These are phyloP conservation scores for Psittacara wagleri DNA, from an alignment of 2,113 vertebrate genomes.

Conservation along the genomic window DNA sequence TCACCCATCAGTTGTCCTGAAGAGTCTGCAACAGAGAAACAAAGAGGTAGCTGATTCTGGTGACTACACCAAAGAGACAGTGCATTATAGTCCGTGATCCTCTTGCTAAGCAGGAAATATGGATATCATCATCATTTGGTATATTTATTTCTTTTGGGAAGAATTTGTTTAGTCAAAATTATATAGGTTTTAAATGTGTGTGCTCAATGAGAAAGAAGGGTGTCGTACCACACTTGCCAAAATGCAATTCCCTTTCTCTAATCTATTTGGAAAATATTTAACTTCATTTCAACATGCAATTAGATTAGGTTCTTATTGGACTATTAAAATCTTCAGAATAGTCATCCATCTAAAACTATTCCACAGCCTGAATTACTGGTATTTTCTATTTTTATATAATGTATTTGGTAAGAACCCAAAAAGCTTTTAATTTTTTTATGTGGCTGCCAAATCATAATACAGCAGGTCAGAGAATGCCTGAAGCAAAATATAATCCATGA, in stretches of 20 bases:
- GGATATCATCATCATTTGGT: background rate
- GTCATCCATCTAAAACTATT: constrained; percentile 45
- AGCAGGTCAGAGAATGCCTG: constrained; percentile 59
- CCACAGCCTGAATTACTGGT: constrained; percentile 27
- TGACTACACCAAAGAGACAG: background rate
- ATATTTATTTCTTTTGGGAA: background rate
- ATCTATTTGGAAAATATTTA: constrained; percentile 52
- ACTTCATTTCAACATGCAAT: constrained; percentile 43
- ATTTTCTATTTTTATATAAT: constrained; percentile 61
- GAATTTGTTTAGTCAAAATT: background rate
- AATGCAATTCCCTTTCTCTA: constrained; percentile 12
- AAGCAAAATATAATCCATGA: constrained; percentile 44
- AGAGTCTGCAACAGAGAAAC: background rate
- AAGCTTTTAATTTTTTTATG: constrained; percentile 65
- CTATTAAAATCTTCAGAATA: constrained; percentile 59
- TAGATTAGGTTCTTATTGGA: constrained; percentile 54
- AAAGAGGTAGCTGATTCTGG: background rate
- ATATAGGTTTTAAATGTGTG: background rate
- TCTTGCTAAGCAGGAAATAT: fast-evolving
- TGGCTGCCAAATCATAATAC: constrained; percentile 56
- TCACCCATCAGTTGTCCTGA: background rate
- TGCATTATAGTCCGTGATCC: fast-evolving
- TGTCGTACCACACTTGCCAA: background rate
- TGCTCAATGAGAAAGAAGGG: background rate
- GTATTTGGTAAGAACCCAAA: constrained; percentile 58